Evolutionary conservation across 2,888 invertebrate species (phyloP).

Genomic region (Tuberolachnus salignus): DNA sequence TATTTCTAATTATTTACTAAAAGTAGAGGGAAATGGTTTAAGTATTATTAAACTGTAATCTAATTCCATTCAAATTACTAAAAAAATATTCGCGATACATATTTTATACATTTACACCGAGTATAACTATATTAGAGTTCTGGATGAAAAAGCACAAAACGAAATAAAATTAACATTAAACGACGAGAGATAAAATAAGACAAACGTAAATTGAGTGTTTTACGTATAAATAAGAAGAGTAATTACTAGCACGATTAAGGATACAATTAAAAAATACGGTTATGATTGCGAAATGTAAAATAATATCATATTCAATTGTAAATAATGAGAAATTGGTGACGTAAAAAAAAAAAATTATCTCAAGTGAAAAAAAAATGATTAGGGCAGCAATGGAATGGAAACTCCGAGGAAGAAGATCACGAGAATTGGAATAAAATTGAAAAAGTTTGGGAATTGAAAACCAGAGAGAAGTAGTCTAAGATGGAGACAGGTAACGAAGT

Average conservation of each 20-base stretch:
- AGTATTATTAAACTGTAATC: too few species aligned
- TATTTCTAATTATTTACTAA: too few species aligned
- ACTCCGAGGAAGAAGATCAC: too few species aligned
- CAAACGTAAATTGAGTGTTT: background rate
- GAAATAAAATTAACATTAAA: background rate
- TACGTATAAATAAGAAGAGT: background rate
- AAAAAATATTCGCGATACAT: background rate
- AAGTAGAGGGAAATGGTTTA: too few species aligned
- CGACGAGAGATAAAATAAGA: conserved; percentile 14
- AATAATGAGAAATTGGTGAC: background rate
- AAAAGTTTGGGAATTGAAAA: too few species aligned
- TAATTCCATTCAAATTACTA: too few species aligned
- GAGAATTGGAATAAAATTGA: too few species aligned
- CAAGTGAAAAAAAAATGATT: too few species aligned
- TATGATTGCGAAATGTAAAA: background rate
- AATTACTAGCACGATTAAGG: conserved; percentile 3
- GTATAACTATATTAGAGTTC: background rate
- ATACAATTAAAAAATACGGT: conserved; percentile 9
- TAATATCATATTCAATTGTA: conserved; percentile 6
- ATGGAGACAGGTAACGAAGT: too few species aligned
- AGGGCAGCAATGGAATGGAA: too few species aligned
- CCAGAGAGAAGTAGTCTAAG: too few species aligned
- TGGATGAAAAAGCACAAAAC: background rate
- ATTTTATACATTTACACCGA: background rate
- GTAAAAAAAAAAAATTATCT: background rate